Percentiles rank a stretch among this genome's conserved stretches.
Evolutionary conservation across 2,888 invertebrate genomes (phyloP).

Genomic region (Phaedon cochleariae): DNA sequence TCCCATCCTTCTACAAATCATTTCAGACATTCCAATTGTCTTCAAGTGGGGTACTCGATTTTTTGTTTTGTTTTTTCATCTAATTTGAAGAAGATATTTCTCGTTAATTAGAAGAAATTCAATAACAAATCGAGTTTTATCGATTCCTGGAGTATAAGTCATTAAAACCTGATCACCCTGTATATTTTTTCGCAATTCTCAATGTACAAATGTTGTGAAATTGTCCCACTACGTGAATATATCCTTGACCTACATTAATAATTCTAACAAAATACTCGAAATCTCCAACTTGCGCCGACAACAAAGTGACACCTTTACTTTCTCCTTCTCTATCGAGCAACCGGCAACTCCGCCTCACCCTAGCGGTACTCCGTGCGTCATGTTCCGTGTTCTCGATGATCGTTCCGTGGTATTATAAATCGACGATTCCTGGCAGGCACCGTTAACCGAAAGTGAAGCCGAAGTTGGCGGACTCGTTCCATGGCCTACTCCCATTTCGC

Average conservation of each 20-base stretch:
- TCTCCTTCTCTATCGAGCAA: constrained; percentile 21
- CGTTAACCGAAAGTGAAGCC: constrained; percentile 60
- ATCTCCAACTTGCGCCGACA: neutral
- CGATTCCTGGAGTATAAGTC: no score
- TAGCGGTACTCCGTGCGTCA: constrained; percentile 48
- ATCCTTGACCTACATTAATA: neutral
- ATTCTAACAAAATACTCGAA: neutral
- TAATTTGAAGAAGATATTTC: no score
- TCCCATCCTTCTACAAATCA: no score
- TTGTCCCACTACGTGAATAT: neutral
- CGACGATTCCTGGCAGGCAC: constrained; percentile 41
- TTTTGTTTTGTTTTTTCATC: no score
- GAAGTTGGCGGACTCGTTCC: constrained; percentile 57
- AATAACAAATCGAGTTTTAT: no score
- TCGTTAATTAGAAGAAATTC: no score
- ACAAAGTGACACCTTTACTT: constrained; percentile 25
- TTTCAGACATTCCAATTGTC: no score
- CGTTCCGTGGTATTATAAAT: constrained; percentile 36
- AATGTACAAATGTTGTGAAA: no score
- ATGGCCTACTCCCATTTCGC: constrained; percentile 54
- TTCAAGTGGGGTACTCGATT: no score
- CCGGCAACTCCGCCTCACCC: constrained; percentile 31
- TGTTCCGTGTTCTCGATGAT: constrained; percentile 23
- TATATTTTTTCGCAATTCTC: no score
- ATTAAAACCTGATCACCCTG: no score